phyloP scores from a whole-genome alignment of 2,113 vertebrate species.

The Trachemys scripta region DNA sequence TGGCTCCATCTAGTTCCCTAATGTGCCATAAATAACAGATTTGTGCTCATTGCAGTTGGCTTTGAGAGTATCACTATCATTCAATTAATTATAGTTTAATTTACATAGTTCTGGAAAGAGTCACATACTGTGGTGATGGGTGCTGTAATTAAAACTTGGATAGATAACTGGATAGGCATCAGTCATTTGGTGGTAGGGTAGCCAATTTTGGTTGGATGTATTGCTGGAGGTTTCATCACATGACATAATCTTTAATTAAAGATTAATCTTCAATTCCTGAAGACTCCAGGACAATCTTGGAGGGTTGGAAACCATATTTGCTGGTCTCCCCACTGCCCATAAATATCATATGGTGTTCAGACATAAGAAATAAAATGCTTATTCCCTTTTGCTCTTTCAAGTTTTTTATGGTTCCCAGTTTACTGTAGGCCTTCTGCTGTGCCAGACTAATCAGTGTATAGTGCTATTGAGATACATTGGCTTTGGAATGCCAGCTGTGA shows the following conservation, averaged over 20 bases:
- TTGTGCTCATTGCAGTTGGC: too few species aligned
- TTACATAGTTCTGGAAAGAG: not conserved
- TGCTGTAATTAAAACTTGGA: not conserved
- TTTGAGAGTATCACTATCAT: too few species aligned
- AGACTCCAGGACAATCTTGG: too few species aligned
- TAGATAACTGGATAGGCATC: not conserved
- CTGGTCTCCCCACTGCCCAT: not conserved
- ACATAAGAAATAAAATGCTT: not conserved
- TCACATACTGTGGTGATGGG: not conserved
- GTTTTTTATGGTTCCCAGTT: not conserved
- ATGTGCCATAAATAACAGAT: too few species aligned
- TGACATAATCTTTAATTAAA: too few species aligned
- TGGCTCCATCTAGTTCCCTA: too few species aligned
- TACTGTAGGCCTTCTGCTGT: not conserved
- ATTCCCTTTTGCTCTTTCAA: not conserved
- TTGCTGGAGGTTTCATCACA: too few species aligned
- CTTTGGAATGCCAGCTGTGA: not conserved
- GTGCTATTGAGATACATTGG: not conserved
- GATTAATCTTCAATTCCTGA: too few species aligned
- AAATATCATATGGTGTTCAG: not conserved
- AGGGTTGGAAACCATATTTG: not conserved
- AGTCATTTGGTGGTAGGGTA: not conserved
- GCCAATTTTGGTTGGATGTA: too few species aligned
- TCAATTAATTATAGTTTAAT: not conserved
- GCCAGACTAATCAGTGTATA: not conserved